Conservation (phyloP, 2,113 vertebrate genomes). For the Oxygymnocypris stewartii region DNA sequence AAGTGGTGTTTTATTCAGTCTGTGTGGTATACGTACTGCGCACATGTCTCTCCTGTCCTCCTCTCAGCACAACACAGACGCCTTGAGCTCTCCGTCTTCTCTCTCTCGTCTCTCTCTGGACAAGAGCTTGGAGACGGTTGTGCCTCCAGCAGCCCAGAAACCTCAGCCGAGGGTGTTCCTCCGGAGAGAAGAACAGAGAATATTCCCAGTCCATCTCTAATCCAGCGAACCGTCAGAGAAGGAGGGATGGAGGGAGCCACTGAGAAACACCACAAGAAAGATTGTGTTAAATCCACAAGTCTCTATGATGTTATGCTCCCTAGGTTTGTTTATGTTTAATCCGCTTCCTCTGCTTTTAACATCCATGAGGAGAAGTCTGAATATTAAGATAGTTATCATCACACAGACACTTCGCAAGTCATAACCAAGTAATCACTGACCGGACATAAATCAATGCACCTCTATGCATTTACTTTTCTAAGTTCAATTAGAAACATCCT, state of each 20-base stretch:
- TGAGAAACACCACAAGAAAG: conserved; percentile 45
- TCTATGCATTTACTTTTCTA: neutral
- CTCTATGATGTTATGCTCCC: neutral
- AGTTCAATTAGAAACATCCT: neutral
- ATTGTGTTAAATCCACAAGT: neutral
- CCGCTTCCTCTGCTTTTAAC: neutral
- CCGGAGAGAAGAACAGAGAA: conserved; percentile 73
- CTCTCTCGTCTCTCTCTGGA: conserved; percentile 72
- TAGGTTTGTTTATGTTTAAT: neutral
- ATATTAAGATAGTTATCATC: neutral
- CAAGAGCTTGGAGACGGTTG: conserved; percentile 61
- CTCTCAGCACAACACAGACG: conserved; percentile 70
- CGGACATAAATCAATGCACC: neutral
- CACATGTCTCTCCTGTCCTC: conserved; percentile 40
- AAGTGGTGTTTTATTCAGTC: neutral
- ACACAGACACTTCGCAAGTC: neutral
- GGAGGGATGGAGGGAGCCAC: conserved; percentile 70
- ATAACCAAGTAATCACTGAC: neutral
- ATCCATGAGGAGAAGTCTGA: neutral
- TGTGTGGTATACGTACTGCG: conserved; percentile 57
- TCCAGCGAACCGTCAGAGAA: conserved; percentile 71
- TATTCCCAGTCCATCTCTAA: conserved; percentile 71
- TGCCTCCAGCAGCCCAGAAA: conserved; percentile 75
- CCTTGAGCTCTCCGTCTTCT: conserved; percentile 68
- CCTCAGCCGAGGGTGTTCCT: conserved; percentile 64